phyloP scores from a whole-genome alignment of 1,140 invertebrate genomes.

The Condylostylus longicornis region DNA sequence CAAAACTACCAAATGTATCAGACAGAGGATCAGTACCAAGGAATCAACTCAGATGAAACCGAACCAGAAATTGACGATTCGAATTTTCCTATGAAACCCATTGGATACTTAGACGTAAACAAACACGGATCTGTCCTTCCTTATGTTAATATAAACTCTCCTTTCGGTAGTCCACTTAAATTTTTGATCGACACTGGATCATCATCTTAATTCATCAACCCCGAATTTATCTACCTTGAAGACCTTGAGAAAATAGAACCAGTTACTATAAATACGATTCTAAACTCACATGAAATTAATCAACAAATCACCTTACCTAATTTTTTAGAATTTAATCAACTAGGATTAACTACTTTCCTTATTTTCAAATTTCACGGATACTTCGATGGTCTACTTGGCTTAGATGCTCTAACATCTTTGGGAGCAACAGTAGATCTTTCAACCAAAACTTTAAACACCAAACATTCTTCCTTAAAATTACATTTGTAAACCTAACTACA shows the following conservation, averaged over 20 bases:
- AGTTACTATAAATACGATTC: background rate
- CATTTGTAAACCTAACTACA: too few species aligned
- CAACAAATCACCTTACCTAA: constrained; percentile 1
- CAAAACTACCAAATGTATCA: too few species aligned
- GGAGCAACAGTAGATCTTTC: too few species aligned
- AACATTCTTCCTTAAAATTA: too few species aligned
- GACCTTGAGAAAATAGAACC: background rate
- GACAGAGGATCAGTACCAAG: too few species aligned
- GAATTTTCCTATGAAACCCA: too few species aligned
- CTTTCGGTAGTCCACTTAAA: constrained; percentile 2
- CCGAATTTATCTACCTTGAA: background rate
- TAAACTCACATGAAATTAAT: background rate
- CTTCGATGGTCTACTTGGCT: constrained; percentile 6
- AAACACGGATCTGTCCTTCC: background rate
- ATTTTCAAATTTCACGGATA: constrained; percentile 8
- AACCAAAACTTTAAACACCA: too few species aligned
- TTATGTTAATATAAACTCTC: constrained; percentile 3
- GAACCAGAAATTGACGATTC: too few species aligned
- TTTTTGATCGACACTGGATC: constrained; percentile 6
- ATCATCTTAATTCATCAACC: constrained; percentile 5
- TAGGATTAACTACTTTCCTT: background rate
- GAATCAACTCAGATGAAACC: too few species aligned
- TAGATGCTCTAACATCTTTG: background rate
- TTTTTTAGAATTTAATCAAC: constrained; percentile 8
- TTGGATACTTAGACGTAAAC: constrained; percentile 5